Evolutionary conservation across 2,888 invertebrate genomes (phyloP), one percentile per base, ranked within the genome.

Genomic region (Cartodere bifasciata): DNA sequence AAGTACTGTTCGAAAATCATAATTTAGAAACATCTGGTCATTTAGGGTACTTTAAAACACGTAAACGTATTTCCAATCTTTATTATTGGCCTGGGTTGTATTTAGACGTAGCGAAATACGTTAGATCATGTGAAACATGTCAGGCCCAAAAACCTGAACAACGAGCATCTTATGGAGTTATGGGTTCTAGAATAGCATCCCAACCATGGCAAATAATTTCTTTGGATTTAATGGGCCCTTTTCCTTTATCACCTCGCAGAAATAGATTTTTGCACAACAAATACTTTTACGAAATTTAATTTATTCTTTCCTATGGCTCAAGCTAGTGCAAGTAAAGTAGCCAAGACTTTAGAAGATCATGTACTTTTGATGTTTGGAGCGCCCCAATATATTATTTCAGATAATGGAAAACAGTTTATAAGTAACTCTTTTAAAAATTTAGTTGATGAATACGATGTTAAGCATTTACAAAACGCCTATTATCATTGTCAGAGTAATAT

Each of bases 401-500:
- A 50, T 26, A 49, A 49, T 35, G 46, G 49, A 1, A 29, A 26
- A 9, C 44, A 47, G 26, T 47, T 44, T 31, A 17, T 27, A 2
- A 17, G 35, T 9, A 32, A 33, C 9, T 25, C 24, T 16, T 41
- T 41, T 22, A 6, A 23, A 9, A 22, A 22, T 9, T 24, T 41
- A 5, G 11, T 28, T 13, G 10, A 24, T 11, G 21, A 36, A 4
- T 41, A 41, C 26, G 26, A 32, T 5, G 20, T 36, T n/a, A 28
- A 17, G 15, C 28, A 32, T 13, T 13, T 16, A 4, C 39, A 31
- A 24, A 51, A 44, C 1, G 42, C 49, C 1, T 32, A 39, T 3
- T 52, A 53, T 28, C 33, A 42, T 7, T 42, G 47, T 0, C 48
- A 52, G 23, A 42, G 39, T 4, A 52, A 55, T 31, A 46, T 48